phyloP scores from a whole-genome alignment of 2,888 invertebrate species.

The Clivina fossor region DNA sequence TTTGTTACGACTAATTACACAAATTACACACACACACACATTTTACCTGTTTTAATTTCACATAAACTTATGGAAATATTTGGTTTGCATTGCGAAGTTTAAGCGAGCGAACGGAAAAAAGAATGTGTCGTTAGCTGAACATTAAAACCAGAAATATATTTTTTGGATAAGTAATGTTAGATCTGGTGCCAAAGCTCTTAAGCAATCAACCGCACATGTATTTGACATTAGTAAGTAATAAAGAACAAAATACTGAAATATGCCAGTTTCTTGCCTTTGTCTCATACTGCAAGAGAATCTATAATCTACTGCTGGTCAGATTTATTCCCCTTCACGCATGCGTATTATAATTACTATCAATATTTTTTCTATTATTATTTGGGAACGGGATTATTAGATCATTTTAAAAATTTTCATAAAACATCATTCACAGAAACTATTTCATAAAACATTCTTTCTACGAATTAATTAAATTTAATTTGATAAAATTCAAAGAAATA shows the following conservation, averaged over 20 bases:
- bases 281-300: conserved; percentile 6
- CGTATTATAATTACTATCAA: too few relatives aligned
- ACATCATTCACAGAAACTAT: too few relatives aligned
- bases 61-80: too few relatives aligned
- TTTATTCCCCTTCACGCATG: conserved; percentile 5
- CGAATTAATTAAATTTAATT: background rate
- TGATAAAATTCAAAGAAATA: background rate
- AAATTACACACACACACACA: conserved; percentile 1
- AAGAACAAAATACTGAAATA: conserved; percentile 17
- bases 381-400: too few relatives aligned
- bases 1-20: conserved; percentile 2
- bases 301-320: conserved; percentile 1
- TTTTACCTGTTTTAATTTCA: background rate
- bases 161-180: conserved; percentile 6
- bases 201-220: conserved; percentile 20
- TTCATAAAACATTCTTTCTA: background rate
- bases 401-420: too few relatives aligned
- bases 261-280: conserved; percentile 13
- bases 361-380: conserved; percentile 4
- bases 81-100: conserved; percentile 22
- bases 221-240: conserved; percentile 11
- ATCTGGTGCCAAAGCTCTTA: conserved; percentile 16
- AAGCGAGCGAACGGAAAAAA: conserved; percentile 9
- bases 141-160: conserved; percentile 17
- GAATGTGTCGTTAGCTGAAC: conserved; percentile 4